phyloP scores from a whole-genome alignment of 2,113 vertebrate genomes.

The Ovis canadensis region DNA sequence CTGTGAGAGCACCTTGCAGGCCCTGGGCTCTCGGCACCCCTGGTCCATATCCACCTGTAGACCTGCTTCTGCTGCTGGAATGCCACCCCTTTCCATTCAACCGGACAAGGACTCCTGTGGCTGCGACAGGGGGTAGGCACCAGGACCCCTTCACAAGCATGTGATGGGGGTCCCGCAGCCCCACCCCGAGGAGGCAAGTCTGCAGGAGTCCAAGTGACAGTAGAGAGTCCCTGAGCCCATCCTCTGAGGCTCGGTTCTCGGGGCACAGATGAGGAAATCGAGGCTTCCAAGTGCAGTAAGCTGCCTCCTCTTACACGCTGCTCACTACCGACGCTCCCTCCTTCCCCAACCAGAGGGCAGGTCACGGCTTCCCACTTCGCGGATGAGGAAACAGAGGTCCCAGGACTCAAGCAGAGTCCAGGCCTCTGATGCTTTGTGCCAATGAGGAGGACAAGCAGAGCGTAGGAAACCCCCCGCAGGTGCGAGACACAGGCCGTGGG shows the following conservation, averaged over 20 bases:
- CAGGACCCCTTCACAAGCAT: neutral
- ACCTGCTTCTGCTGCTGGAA: neutral
- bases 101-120: neutral
- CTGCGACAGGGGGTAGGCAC: neutral
- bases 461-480: rapidly evolving
- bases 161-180: neutral
- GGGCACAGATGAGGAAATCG: neutral
- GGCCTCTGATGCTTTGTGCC: neutral
- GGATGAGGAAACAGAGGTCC: neutral
- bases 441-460: rapidly evolving
- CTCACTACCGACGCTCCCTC: rapidly evolving
- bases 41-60: neutral
- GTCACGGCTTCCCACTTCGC: neutral
- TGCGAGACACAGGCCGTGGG: neutral
- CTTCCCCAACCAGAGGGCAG: neutral
- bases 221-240: neutral
- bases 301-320: neutral
- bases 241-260: neutral
- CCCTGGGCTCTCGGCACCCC: neutral
- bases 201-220: neutral
- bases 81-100: neutral
- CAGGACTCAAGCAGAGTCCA: neutral
- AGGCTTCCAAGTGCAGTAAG: neutral
- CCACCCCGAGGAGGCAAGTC: neutral
- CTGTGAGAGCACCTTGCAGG: neutral